Base-by-base conservation (phyloP, 1,140 invertebrate species). In the Leptinotarsa defecta region DNA sequence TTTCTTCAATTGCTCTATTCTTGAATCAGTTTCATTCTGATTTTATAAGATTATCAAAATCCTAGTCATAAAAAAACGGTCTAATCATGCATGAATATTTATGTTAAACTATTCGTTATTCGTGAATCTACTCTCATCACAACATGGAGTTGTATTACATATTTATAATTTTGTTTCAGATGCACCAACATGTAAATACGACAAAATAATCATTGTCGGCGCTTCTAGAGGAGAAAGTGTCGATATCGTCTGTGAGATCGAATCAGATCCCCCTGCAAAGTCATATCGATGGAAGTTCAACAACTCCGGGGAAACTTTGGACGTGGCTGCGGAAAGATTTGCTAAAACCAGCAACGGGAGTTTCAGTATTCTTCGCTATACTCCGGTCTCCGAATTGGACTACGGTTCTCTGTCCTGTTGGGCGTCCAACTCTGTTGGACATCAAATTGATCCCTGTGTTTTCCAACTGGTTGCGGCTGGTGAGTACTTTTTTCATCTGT, bases 221-320 rank as follows among this genome's bases (percentile, higher is more conserved):
- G 94, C 94, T 71, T 95, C 94, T 48, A 88, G 93, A 49, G 92
- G 92, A 73, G 95, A 96, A 86, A 91, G 91, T 22, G 89, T 95
- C 63, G 91, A 95, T 84, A 94, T 96, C 78, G 89, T 90, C 19
- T 97, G 95, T 86, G 92, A 92, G 85, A 93, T 96, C 76, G 94
- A 96, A 83, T 93, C 95, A 1, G 94, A 96, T 88, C 95, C 95
- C 1, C 92, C 92, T 15, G 94, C 94, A 19, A 89, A 90, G 62
- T 92, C 90, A 81, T 96, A 96, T 87, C 91, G 93, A 79, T 96
- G 94, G 95, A 95, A 95, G 87, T 95, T 96, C 87, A 96, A 96
- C 87, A 95, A 95, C 86, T 95, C 94, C 19, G 90, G 90, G 0
- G 93, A 95, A 86, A 94, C 93, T 27, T 85, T 94, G 67, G 93